Evolutionary conservation across 2,888 invertebrate species (phyloP), one percentile per base, ranked within the genome.

Genomic region (Eudemis profundana): DNA sequence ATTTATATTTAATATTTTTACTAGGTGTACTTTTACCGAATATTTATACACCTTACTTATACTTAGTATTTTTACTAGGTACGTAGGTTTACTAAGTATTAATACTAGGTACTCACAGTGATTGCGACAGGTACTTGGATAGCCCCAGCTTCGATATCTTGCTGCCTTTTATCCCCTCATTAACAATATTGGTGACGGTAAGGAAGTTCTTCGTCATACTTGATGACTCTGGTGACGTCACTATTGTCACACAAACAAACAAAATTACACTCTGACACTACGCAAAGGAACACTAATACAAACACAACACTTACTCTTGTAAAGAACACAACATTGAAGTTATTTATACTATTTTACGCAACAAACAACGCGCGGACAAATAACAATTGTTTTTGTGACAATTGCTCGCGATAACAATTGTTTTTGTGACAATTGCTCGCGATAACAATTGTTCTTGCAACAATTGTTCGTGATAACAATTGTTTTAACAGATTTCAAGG

Each of bases 81-180:
- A n/a, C n/a, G n/a, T n/a, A n/a, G n/a, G n/a, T n/a, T n/a, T n/a
- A n/a, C n/a, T 49, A 49, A 23, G 23, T 14, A 56, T 19, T 44
- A 7, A 47, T 27, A 50, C 7, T 53, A 53, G 69, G 27, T 94
- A 95, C 95, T 96, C 93, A 96, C 96, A 96, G 93, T 87, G 95
- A 96, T 83, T 96, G 96, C 54, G 96, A 96, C 69, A 96, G 93
- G 82, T 96, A 96, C 84, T 95, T 94, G 73, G 95, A 95, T 70
- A 96, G 90, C 69, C 95, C 95, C 81, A 95, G 92, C 88, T 95
- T 95, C 74, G 95, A 94, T 75, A 95, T 95, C 83, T 95, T 95
- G 93, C 95, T 95, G 79, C 95, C 95, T 84, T 95, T 95, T 82
- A 96, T 93, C 70, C 95, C 95, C 82, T 95, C 96, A 84, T 96